phyloP scores from a whole-genome alignment of 2,797 vertebrate genomes.

The Erithacus rubecula region DNA sequence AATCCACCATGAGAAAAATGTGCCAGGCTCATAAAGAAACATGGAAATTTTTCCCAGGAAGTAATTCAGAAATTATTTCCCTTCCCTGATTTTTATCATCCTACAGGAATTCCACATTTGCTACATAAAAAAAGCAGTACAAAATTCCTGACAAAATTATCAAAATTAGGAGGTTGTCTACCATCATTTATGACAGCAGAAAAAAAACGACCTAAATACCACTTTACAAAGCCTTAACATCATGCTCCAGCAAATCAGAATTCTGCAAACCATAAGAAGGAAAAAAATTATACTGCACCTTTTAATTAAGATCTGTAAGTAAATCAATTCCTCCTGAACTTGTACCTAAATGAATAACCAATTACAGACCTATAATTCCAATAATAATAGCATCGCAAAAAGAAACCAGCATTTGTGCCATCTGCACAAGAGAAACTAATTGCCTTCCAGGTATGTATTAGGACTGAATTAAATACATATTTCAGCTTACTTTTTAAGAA shows the following conservation, averaged over 20 bases:
- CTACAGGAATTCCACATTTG: not conserved
- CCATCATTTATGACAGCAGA: constrained; percentile 5
- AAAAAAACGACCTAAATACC: not conserved
- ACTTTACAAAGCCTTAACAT: constrained; percentile 27
- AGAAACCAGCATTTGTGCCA: constrained; percentile 52
- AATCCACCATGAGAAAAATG: not conserved
- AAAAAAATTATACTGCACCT: constrained; percentile 59
- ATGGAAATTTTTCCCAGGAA: not conserved
- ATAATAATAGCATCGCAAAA: constrained; percentile 12
- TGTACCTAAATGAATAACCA: constrained; percentile 65
- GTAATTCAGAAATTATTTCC: not conserved
- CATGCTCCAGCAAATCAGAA: constrained; percentile 58
- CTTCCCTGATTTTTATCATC: not conserved
- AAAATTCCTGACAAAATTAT: not conserved
- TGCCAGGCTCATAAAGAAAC: not conserved
- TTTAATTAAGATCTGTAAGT: constrained; percentile 70
- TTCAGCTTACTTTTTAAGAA: not conserved
- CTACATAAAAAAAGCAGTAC: not conserved
- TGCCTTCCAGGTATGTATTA: not conserved
- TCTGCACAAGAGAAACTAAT: constrained; percentile 11
- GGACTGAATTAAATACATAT: not conserved
- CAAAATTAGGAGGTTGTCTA: constrained; percentile 10
- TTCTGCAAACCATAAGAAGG: constrained; percentile 58
- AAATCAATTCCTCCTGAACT: constrained; percentile 67
- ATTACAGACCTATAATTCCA: constrained; percentile 68